These are phyloP conservation scores for Babylonia areolata DNA, from an alignment of 1,140 invertebrate genomes.

Conservation along the genomic window DNA sequence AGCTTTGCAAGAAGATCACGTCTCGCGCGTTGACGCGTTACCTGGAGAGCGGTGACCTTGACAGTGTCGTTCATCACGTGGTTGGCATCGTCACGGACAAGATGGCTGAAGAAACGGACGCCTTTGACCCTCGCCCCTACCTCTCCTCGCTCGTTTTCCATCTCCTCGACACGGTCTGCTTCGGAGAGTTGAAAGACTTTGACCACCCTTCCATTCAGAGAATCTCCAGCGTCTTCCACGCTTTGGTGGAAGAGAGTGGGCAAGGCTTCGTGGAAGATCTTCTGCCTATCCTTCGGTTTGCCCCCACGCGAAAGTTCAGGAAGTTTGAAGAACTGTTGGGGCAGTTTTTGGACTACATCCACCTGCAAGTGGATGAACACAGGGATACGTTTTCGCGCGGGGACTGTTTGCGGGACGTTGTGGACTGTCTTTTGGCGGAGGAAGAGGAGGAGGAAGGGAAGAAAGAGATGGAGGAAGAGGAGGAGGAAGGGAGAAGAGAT, in stretches of 20 bases:
- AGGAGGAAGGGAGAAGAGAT: too few relatives aligned
- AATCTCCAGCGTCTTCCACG: neutral
- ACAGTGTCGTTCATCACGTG: neutral
- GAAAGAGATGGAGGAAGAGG: neutral
- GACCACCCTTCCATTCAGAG: neutral
- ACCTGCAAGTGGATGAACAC: neutral
- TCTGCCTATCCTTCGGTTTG: neutral
- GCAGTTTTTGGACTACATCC: neutral
- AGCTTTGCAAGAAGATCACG: neutral
- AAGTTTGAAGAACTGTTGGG: neutral
- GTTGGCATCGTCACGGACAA: neutral
- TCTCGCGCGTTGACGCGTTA: neutral
- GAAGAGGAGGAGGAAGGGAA: neutral
- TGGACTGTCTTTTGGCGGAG: neutral
- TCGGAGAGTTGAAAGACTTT: neutral
- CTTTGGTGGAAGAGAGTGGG: neutral
- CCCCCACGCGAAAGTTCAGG: neutral
- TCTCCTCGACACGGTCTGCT: conserved; percentile 15
- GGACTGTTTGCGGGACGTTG: neutral
- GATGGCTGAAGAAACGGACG: neutral
- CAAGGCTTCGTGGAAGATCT: conserved; percentile 11
- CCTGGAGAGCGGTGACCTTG: neutral
- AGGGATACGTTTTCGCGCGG: neutral
- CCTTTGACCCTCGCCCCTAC: neutral
- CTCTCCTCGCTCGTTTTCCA: neutral